Conservation (phyloP, 2,888 invertebrate species). For the Diploptera punctata region DNA sequence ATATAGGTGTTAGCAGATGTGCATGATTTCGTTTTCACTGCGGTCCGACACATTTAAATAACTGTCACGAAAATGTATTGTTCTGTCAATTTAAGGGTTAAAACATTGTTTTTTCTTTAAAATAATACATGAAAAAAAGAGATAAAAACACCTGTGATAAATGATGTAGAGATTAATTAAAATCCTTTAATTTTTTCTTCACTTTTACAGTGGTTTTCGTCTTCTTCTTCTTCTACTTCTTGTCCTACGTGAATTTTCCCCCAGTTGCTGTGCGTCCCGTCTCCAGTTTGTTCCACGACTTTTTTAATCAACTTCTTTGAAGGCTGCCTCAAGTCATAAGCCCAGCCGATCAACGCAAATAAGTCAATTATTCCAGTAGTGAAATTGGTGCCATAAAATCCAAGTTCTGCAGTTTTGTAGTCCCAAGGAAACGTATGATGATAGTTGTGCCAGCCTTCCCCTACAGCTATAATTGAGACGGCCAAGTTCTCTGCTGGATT, state of each 20-base stretch:
- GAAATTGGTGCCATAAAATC: slow-evolving; percentile 68
- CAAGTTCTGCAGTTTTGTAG: slow-evolving; percentile 84
- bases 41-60: no score
- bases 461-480: slow-evolving; percentile 54
- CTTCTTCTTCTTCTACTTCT: not conserved
- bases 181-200: not conserved
- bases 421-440: slow-evolving; percentile 83
- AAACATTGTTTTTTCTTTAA: no score
- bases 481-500: slow-evolving; percentile 55
- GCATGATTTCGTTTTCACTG: no score
- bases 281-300: slow-evolving; percentile 75
- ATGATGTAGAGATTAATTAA: no score
- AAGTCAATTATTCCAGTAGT: slow-evolving; percentile 81
- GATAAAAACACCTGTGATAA: no score
- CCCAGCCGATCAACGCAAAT: slow-evolving; percentile 84
- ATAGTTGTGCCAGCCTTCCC: no score
- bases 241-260: not conserved
- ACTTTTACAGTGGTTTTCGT: not conserved
- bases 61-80: no score
- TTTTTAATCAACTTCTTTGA: slow-evolving; percentile 71
- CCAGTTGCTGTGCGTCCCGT: slow-evolving; percentile 63
- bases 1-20: no score
- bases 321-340: slow-evolving; percentile 85
- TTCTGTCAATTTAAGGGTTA: no score
- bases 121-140: no score